Conservation (phyloP, 2,888 invertebrate genomes). For the Rugalucina vietnamica region DNA sequence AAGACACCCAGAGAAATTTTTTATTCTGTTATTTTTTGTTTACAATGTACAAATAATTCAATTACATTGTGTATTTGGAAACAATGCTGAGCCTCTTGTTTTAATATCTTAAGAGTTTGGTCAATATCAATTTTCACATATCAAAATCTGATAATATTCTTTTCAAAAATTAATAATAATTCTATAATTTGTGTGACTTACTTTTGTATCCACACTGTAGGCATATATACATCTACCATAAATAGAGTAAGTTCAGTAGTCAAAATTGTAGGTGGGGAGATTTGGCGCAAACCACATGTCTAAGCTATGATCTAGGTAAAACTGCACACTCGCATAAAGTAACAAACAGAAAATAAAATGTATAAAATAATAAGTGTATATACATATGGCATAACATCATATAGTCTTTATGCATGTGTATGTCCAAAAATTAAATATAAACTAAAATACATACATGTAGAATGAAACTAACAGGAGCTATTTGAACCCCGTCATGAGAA, state of each 20-base stretch:
- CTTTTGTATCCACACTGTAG: background rate
- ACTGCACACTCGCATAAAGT: background rate
- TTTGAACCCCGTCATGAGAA: too few species aligned
- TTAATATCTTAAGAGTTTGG: background rate
- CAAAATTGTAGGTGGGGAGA: background rate
- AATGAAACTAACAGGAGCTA: background rate
- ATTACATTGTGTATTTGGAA: too few species aligned
- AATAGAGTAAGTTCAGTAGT: background rate
- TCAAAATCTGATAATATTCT: background rate
- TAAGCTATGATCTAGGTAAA: background rate
- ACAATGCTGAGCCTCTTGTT: too few species aligned
- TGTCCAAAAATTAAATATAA: background rate
- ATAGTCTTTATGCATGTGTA: background rate
- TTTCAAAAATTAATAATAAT: background rate
- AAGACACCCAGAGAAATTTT: background rate
- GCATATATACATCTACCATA: background rate
- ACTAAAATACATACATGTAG: background rate
- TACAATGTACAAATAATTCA: background rate
- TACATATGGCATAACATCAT: background rate
- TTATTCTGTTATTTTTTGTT: background rate
- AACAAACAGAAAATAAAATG: background rate
- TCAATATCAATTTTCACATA: background rate
- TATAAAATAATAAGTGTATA: background rate
- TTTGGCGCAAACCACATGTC: background rate
- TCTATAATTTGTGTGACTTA: background rate